Evolutionary conservation across 2,888 invertebrate genomes (phyloP).

Genomic region (Thera obeliscata): DNA sequence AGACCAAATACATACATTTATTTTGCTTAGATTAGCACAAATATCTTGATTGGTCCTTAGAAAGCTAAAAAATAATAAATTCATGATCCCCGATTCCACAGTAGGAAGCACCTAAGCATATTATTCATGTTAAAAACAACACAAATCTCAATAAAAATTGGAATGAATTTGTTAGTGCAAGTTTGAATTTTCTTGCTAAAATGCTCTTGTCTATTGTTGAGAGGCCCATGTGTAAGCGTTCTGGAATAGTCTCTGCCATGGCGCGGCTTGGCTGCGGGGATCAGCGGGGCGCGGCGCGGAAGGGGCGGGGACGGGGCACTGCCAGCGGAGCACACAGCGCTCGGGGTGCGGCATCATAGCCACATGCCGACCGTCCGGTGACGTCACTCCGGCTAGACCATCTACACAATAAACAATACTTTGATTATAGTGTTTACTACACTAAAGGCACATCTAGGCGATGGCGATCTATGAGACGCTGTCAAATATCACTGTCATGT

Average conservation of each 20-base stretch:
- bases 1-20: no score
- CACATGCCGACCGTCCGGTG: conserved; percentile 95
- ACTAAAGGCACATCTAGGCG: no score
- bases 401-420: conserved; percentile 59
- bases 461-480: no score
- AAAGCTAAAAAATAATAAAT: no score
- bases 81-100: no score
- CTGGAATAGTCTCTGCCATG: conserved; percentile 96
- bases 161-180: not conserved
- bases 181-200: not conserved
- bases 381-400: conserved; percentile 96
- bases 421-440: not conserved
- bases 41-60: no score
- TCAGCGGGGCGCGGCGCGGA: conserved; percentile 53
- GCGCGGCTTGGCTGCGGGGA: conserved; percentile 87
- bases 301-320: conserved; percentile 89
- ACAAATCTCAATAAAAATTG: not conserved
- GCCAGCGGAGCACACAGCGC: conserved; percentile 94
- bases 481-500: no score
- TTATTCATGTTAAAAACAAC: not conserved
- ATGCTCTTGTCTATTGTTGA: conserved; percentile 42
- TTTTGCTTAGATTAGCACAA: no score
- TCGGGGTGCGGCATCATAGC: conserved; percentile 99
- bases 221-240: conserved; percentile 92
- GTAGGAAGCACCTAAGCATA: no score